A percentile compares a stretch with the other conserved stretches of the same genome.
Evolutionary conservation across 1,140 invertebrate genomes (phyloP).

Genomic region (Mesaphorura yosii): DNA sequence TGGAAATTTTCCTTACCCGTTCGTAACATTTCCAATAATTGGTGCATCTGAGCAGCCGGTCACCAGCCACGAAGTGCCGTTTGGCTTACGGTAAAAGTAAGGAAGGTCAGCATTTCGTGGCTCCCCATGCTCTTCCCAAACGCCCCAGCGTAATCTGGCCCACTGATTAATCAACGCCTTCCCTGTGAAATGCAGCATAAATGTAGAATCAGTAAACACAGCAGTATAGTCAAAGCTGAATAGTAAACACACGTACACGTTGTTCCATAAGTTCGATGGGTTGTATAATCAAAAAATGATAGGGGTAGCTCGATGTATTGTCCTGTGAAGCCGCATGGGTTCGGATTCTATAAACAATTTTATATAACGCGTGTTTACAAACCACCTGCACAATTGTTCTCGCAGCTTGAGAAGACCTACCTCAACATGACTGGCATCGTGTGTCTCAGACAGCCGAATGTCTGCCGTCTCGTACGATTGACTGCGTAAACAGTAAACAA

Average conservation of each 20-base stretch:
- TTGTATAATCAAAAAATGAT: neutral
- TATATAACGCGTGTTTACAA: no score
- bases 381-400: no score
- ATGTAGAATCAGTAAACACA: neutral
- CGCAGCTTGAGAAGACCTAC: no score
- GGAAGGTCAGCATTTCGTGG: neutral
- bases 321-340: neutral
- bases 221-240: neutral
- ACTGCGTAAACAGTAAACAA: neutral
- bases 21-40: neutral
- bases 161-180: neutral
- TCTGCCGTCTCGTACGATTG: neutral
- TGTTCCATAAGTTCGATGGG: neutral
- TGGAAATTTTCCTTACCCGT: neutral
- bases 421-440: neutral
- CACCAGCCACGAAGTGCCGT: neutral
- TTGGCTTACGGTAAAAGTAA: conserved; percentile 3
- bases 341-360: no score
- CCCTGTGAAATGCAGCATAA: neutral
- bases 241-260: no score
- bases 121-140: conserved; percentile 8
- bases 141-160: conserved; percentile 4
- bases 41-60: neutral
- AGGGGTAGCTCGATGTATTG: neutral
- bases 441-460: neutral